Conservation (phyloP, 2,888 invertebrate genomes). For the Lasioglossum lativentre region DNA sequence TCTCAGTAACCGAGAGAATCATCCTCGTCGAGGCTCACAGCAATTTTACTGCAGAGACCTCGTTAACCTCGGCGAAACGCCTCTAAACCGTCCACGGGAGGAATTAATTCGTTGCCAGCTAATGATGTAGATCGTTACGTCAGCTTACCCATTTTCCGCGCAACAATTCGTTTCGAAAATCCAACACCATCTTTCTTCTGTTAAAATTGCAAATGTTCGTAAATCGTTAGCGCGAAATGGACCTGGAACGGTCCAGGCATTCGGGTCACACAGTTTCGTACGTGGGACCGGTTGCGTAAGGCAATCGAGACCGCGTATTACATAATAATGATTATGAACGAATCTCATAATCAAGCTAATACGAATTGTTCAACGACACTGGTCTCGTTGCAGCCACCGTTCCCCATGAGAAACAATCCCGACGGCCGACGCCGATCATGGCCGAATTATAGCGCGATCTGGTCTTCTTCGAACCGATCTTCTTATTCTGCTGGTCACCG, state of each 20-base stretch:
- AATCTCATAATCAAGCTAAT: constrained; percentile 61
- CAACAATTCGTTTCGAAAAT: not conserved
- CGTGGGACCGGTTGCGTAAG: constrained; percentile 52
- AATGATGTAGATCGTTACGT: constrained; percentile 48
- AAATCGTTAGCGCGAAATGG: not conserved
- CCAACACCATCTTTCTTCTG: not conserved
- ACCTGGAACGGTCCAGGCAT: not conserved
- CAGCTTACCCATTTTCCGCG: constrained; percentile 20
- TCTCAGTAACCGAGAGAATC: constrained; percentile 27
- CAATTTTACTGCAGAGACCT: constrained; percentile 44
- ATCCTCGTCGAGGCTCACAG: not conserved
- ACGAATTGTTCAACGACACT: constrained; percentile 60
- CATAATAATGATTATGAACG: constrained; percentile 62
- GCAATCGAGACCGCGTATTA: constrained; percentile 45
- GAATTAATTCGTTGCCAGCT: constrained; percentile 71
- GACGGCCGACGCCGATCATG: not conserved
- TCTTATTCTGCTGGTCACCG: not conserved
- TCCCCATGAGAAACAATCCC: constrained; percentile 48
- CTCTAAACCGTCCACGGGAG: constrained; percentile 66
- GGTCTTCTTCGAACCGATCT: not conserved
- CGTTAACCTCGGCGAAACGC: constrained; percentile 71
- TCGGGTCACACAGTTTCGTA: constrained; percentile 36
- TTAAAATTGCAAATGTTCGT: not conserved
- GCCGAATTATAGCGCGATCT: not conserved
- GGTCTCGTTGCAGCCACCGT: constrained; percentile 25